These are phyloP conservation scores for Leptoteleia sp. DNA, from an alignment of 1,140 invertebrate species.

Conservation along the genomic window DNA sequence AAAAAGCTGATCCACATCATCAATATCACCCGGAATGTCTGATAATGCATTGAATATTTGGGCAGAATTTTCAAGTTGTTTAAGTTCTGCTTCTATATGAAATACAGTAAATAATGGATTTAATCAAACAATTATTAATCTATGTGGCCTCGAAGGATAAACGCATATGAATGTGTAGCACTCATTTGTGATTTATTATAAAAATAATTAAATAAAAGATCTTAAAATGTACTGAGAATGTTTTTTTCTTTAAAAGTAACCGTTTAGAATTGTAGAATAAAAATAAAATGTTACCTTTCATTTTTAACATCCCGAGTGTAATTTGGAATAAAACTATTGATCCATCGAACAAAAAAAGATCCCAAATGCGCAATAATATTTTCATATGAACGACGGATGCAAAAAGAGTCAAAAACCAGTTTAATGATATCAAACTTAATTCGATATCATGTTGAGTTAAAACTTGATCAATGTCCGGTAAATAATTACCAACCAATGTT, in stretches of 20 bases:
- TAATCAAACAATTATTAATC: too few relatives aligned
- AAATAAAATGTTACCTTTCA: too few relatives aligned
- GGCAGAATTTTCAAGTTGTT: conserved; percentile 93
- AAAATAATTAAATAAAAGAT: too few relatives aligned
- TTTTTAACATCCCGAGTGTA: conserved; percentile 96
- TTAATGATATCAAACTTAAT: conserved; percentile 96
- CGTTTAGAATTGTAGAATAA: too few relatives aligned
- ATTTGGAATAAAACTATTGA: conserved; percentile 98
- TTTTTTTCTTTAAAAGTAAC: too few relatives aligned
- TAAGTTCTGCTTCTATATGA: conserved; percentile 90
- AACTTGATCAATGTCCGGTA: conserved; percentile 94
- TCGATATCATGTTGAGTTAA: conserved; percentile 97
- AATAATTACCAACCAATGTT: conserved; percentile 93
- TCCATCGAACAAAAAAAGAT: conserved; percentile 97
- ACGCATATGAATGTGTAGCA: too few relatives aligned
- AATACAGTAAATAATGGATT: too few relatives aligned
- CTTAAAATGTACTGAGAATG: too few relatives aligned
- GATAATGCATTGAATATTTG: conserved; percentile 98
- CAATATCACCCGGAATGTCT: conserved; percentile 95
- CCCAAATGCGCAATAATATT: conserved; percentile 97
- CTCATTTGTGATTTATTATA: too few relatives aligned
- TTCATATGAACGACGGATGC: conserved; percentile 99
- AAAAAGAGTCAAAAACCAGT: conserved; percentile 99
- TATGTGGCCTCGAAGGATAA: too few relatives aligned
- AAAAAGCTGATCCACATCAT: conserved; percentile 92